Base-by-base conservation (phyloP, 1,140 invertebrate genomes). In the Trichonephila clavipes region DNA sequence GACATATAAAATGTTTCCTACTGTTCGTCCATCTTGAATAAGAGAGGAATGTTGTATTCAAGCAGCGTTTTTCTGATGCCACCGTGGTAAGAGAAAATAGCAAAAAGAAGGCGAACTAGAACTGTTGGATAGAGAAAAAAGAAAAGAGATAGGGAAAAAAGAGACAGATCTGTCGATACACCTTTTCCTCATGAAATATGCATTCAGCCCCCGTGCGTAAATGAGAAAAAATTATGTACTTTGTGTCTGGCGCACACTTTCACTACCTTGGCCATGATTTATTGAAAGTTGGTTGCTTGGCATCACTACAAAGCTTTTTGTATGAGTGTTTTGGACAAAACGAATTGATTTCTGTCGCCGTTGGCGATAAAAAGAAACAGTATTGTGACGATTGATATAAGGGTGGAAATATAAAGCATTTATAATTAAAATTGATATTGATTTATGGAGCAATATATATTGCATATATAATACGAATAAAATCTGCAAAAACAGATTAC, bases 171-270 rank as follows among this genome's bases (percentile, higher is more conserved):
- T 89, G 62, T 89, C 62, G 61, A 89, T 69, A 66, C 34, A 64
- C 87, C 64, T 89, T 72, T 34, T 34, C 40, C 61, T 89, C 87
- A 89, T 89, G 87, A 89, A 89, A 89, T 89, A 89, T 89, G 87
- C 87, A 89, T 89, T 58, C n/a, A 72, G 72, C 14, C 21, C 34
- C 21, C 21, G 64, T 24, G 62, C 87, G 28, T 89, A 89, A 89
- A 89, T 89, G 87, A 89, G 87, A 72, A 72, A 89, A 89, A 89
- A 89, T 89, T 89, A 89, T 89, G 87, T 89, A 69, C 87, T 89
- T 89, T 89, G 87, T 72, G 62, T 69, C 87, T 66, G 66, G 28
- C 21, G 40, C 28, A 89, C 82, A 58, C 19, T 83, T 51, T 51
- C 51, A 51, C 51, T 51, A 51, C 51, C 51, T 51, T 5, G n/a